Percentiles rank a stretch among this genome's conserved stretches.
phyloP scores from a whole-genome alignment of 2,888 invertebrate species.

The Bursaphelenchus okinawaensis region DNA sequence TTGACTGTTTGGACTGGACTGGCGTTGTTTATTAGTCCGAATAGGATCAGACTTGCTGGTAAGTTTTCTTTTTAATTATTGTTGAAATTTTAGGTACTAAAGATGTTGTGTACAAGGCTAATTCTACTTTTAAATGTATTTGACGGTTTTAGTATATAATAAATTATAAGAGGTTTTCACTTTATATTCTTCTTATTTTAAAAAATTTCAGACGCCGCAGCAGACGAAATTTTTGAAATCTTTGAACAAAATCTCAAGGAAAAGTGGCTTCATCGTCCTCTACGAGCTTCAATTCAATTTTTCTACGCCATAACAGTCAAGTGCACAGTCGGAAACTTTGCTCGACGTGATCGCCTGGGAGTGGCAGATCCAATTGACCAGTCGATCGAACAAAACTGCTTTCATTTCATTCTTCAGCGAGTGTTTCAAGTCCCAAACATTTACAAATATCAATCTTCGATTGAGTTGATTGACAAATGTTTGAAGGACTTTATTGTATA shows the following conservation, averaged over 20 bases:
- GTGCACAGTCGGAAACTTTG: slow-evolving; percentile 15
- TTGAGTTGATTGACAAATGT: slow-evolving; percentile 24
- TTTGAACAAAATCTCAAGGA: slow-evolving; percentile 15
- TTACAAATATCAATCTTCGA: slow-evolving; percentile 9
- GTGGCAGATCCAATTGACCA: slow-evolving; percentile 9
- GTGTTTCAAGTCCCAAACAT: slow-evolving; percentile 13
- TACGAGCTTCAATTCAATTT: slow-evolving; percentile 13
- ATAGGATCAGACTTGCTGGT: slow-evolving; percentile 19
- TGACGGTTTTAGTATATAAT: too few relatives aligned
- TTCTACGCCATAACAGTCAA: slow-evolving; percentile 19
- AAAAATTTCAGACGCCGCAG: slow-evolving; percentile 16
- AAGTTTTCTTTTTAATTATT: background rate
- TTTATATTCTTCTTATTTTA: too few relatives aligned
- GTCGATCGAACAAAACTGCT: slow-evolving; percentile 20
- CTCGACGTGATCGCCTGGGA: slow-evolving; percentile 7
- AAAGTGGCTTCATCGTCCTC: slow-evolving; percentile 13
- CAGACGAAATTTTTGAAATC: slow-evolving; percentile 14
- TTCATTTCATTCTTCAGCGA: slow-evolving; percentile 18
- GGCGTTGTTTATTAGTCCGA: slow-evolving; percentile 15
- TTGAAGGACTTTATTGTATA: slow-evolving; percentile 16
- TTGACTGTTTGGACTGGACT: slow-evolving; percentile 15
- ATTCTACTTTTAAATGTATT: background rate
- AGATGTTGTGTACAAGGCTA: background rate
- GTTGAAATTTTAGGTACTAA: background rate
- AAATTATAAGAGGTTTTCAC: too few relatives aligned